These are phyloP conservation scores for Bagarius yarrelli DNA, from an alignment of 2,113 vertebrate species.

Conservation along the genomic window DNA sequence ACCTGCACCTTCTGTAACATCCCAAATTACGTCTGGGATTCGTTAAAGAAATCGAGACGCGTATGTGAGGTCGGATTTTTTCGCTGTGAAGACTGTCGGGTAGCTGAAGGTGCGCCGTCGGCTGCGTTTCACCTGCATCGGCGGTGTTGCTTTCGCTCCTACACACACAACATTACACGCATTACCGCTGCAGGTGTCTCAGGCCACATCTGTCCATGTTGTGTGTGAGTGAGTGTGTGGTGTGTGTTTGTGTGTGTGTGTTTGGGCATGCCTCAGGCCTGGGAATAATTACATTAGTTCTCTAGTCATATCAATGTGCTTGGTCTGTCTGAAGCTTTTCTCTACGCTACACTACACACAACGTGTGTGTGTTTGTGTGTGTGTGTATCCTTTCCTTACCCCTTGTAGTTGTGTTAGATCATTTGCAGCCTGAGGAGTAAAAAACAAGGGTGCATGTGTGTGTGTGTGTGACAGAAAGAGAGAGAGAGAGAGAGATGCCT, in stretches of 20 bases:
- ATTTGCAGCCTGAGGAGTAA: neutral
- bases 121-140: conserved; percentile 12
- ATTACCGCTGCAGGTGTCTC: conserved; percentile 38
- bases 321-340: conserved; percentile 40
- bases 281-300: conserved; percentile 38
- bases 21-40: neutral
- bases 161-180: conserved; percentile 12
- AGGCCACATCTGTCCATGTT: conserved; percentile 24
- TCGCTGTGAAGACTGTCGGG: neutral
- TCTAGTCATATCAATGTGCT: conserved; percentile 41
- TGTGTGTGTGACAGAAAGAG: neutral
- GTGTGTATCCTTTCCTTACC: conserved; percentile 25
- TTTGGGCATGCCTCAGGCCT: conserved; percentile 31
- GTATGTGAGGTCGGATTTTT: neutral
- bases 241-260: conserved; percentile 17
- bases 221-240: conserved; percentile 4
- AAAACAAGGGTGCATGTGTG: neutral
- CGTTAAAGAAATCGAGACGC: neutral
- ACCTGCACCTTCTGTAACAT: neutral
- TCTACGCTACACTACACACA: conserved; percentile 36
- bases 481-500: conserved; percentile 8
- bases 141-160: conserved; percentile 14
- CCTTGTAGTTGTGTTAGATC: conserved; percentile 34
- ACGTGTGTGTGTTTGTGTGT: conserved; percentile 20
- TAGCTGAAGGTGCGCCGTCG: neutral